Percentiles rank a stretch among this genome's conserved stretches.
Evolutionary conservation across 2,888 invertebrate species (phyloP).

Genomic region (Eupithecia abbreviata): DNA sequence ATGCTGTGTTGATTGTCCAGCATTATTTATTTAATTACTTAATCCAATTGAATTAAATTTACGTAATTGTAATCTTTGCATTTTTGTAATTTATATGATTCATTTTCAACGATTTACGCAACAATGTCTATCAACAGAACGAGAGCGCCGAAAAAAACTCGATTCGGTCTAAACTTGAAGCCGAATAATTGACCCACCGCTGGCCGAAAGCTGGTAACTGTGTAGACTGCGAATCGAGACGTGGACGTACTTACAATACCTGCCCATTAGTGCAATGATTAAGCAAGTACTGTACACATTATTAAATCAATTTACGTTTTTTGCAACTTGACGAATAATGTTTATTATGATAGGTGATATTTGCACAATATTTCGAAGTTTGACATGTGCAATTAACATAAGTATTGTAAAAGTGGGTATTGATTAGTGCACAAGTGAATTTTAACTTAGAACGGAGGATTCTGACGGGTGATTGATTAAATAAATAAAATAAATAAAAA

Average conservation of each 20-base stretch:
- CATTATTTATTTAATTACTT: too few relatives aligned
- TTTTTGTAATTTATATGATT: too few relatives aligned
- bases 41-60: too few relatives aligned
- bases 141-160: background rate
- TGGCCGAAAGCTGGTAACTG: background rate
- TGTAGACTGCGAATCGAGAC: background rate
- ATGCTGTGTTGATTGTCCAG: too few relatives aligned
- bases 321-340: conserved; percentile 55
- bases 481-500: too few relatives aligned
- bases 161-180: background rate
- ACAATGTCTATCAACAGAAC: too few relatives aligned
- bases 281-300: conserved; percentile 53
- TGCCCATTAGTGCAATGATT: conserved; percentile 68
- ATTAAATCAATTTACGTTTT: conserved; percentile 59
- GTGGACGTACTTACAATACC: conserved; percentile 51
- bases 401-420: background rate
- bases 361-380: conserved; percentile 26
- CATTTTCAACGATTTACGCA: background rate
- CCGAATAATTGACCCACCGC: background rate
- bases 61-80: too few relatives aligned
- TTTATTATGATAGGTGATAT: conserved; percentile 36
- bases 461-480: too few relatives aligned
- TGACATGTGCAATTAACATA: conserved; percentile 18
- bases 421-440: background rate
- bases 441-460: background rate